phyloP scores from a whole-genome alignment of 2,888 invertebrate genomes.

The Latheticus oryzae region DNA sequence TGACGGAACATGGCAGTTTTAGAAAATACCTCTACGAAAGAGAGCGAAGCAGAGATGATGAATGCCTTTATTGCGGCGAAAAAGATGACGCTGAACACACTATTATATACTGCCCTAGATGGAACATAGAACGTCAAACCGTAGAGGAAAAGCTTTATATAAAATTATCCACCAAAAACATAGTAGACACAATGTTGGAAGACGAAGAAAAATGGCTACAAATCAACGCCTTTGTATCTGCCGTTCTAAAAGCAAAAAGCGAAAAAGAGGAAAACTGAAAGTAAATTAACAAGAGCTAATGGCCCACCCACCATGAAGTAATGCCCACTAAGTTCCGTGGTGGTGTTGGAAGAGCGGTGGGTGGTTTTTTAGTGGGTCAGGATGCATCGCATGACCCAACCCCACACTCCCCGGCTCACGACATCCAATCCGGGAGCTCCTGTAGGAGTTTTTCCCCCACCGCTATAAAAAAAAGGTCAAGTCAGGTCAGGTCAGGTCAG shows the following conservation, averaged over 20 bases:
- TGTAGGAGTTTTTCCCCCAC: neutral
- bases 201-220: constrained; percentile 1
- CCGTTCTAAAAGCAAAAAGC: constrained; percentile 9
- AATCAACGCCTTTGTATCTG: constrained; percentile 4
- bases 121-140: constrained; percentile 12
- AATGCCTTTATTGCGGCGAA: constrained; percentile 25
- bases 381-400: constrained; percentile 2
- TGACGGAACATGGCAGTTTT: constrained; percentile 35
- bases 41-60: constrained; percentile 4
- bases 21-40: constrained; percentile 24
- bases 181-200: constrained; percentile 20
- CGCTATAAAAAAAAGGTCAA: constrained; percentile 1
- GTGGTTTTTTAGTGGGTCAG: constrained; percentile 10
- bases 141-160: neutral
- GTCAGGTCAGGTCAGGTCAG: constrained; percentile 5
- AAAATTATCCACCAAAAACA: neutral
- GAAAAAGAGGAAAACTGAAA: constrained; percentile 25
- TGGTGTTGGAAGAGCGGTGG: constrained; percentile 1
- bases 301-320: constrained; percentile 11
- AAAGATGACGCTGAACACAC: constrained; percentile 28
- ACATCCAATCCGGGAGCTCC: constrained; percentile 1
- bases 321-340: constrained; percentile 10
- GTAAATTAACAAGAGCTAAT: neutral
- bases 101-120: constrained; percentile 20
- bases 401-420: constrained; percentile 10